Base-by-base conservation (phyloP, 2,113 vertebrate species). In the Arvicanthis niloticus region DNA sequence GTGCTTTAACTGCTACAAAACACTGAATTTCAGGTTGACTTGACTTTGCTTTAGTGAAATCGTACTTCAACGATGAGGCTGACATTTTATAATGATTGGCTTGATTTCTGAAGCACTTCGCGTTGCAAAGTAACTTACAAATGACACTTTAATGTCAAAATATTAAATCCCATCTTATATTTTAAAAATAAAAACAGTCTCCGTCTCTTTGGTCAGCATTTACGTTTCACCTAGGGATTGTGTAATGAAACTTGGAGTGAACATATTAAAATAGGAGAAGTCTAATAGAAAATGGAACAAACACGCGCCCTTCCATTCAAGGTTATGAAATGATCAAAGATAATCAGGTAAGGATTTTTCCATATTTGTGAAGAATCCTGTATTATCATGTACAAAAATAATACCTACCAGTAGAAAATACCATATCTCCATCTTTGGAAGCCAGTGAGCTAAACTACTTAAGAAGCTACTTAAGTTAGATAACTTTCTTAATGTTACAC, bases 311-410 rank as follows among this genome's bases (percentile, higher is more conserved):
- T 45, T 58, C 5, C 60, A 72, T 24, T 22, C 37, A 31, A 75
- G 65, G 2, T 48, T 24, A 53, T 48, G 19, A 94, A 89, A 45
- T n/a, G 24, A 56, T 56, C 42, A 42, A 26, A 56, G 11, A 53
- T 2, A 31, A 22, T 26, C 1, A 37, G 45, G 51, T n/a, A 22
- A 56, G 48, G 7, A 11, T 4, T 22, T 48, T 21, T 56, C 72
- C n/a, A 26, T 9, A 1, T n/a, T 11, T n/a, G 1, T 15, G 10
- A 34, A 56, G 29, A 56, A 24, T 1, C 12, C 19, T 84, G 42
- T 45, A 3, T 16, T 42, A 21, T 16, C 76, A 4, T 22, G 0
- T 5, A 13, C 0, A 0, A 40, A 62, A 93, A 22, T 26, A 0
- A 11, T 4, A 6, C 4, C 34, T 40, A 26, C 1, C 45, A 4